Percentiles rank a stretch among this genome's conserved stretches.
These are phyloP conservation scores for Heterocephalus glaber DNA, from an alignment of 2,113 vertebrate species.

Conservation along the genomic window DNA sequence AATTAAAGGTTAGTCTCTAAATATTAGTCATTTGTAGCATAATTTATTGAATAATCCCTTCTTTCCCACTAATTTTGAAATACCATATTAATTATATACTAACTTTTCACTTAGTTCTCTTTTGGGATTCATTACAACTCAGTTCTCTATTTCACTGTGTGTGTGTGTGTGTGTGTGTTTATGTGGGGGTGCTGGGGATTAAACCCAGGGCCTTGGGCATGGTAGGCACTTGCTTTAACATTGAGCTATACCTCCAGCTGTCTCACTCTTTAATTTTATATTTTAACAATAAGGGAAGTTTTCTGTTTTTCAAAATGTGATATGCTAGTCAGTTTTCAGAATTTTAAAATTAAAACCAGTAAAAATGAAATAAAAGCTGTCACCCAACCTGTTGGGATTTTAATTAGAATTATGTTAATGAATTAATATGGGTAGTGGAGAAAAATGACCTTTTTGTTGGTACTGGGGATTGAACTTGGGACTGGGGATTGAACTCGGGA, in stretches of 20 bases:
- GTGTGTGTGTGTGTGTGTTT: background rate
- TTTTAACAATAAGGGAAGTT: background rate
- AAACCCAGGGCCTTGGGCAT: background rate
- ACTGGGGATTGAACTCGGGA: too few species aligned
- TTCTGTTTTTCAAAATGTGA: slow-evolving; percentile 27
- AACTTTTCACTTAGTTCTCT: background rate
- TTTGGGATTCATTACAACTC: background rate
- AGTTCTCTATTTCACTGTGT: background rate
- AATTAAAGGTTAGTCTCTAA: background rate
- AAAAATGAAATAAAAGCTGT: background rate
- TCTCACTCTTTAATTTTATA: background rate
- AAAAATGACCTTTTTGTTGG: background rate
- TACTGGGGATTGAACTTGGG: too few species aligned
- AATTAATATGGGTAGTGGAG: background rate
- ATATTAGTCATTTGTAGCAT: background rate
- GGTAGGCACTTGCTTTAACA: background rate
- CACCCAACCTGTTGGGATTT: background rate
- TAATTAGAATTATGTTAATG: slow-evolving; percentile 35
- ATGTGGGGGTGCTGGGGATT: background rate
- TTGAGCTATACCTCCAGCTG: background rate
- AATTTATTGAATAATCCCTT: background rate
- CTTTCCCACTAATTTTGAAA: background rate
- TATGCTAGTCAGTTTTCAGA: background rate
- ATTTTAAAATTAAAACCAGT: background rate
- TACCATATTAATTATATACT: background rate